Conservation (phyloP, 2,888 invertebrate genomes). For the Mechanitis messenoides region DNA sequence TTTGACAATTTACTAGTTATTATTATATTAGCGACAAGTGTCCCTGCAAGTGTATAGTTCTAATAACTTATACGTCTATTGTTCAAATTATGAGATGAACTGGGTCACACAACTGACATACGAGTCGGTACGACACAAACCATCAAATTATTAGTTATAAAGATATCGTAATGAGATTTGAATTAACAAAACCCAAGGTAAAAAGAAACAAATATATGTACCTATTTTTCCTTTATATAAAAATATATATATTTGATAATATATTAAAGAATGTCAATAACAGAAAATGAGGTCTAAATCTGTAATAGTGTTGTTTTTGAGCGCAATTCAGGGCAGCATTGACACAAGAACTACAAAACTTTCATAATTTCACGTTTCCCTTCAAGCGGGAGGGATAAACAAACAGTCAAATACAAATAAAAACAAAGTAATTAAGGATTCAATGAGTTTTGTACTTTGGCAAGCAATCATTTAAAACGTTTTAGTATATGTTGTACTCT, state of each 20-base stretch:
- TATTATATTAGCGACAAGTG: background rate
- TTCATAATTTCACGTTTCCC: background rate
- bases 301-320: background rate
- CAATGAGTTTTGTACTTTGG: background rate
- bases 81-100: background rate
- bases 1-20: no score
- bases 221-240: no score
- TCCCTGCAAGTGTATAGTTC: background rate
- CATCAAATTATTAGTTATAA: no score
- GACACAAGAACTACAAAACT: background rate
- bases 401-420: background rate
- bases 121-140: no score
- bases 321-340: background rate
- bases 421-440: background rate
- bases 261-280: conserved; percentile 1
- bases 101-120: background rate
- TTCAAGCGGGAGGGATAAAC: background rate
- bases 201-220: no score
- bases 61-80: background rate
- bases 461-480: no score
- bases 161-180: no score
- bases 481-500: no score
- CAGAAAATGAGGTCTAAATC: background rate
- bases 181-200: no score
- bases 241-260: background rate